These are phyloP conservation scores for Leptogaster cylindrica DNA, from an alignment of 2,888 invertebrate species.

Conservation along the genomic window DNA sequence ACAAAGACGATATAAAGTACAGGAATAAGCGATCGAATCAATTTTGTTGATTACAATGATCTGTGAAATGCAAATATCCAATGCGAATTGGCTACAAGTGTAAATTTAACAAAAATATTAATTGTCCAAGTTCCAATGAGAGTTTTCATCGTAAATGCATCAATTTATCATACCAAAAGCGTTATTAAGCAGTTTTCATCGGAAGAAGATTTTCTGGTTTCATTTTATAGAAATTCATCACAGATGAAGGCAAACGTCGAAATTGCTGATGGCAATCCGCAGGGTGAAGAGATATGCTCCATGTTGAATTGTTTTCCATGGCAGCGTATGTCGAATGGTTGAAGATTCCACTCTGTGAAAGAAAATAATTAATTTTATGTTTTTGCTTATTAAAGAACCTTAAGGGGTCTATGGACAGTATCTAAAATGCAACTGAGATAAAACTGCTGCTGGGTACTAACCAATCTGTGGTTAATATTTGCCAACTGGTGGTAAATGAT, in stretches of 20 bases:
- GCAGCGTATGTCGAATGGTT: neutral
- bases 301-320: slow-evolving; percentile 3
- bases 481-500: slow-evolving; percentile 19
- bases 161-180: slow-evolving; percentile 11
- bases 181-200: slow-evolving; percentile 27
- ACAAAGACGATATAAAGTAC: too few relatives aligned
- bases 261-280: too few relatives aligned
- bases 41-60: slow-evolving; percentile 28
- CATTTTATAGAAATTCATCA: neutral
- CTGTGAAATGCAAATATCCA: slow-evolving; percentile 10
- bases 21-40: slow-evolving; percentile 30
- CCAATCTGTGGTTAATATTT: slow-evolving; percentile 31
- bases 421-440: too few relatives aligned
- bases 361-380: slow-evolving; percentile 35
- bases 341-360: slow-evolving; percentile 2
- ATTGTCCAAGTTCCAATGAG: slow-evolving; percentile 26
- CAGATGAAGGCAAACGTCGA: slow-evolving; percentile 18
- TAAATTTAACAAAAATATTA: slow-evolving; percentile 26
- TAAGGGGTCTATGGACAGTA: slow-evolving; percentile 19
- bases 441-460: slow-evolving; percentile 30
- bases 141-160: neutral
- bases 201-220: neutral
- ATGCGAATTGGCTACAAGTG: slow-evolving; percentile 16
- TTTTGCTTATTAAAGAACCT: slow-evolving; percentile 7
- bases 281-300: too few relatives aligned